Percentiles rank a stretch among this genome's conserved stretches.
Evolutionary conservation across 2,113 vertebrate species (phyloP).

Genomic region (Petrocephalus zakoni): DNA sequence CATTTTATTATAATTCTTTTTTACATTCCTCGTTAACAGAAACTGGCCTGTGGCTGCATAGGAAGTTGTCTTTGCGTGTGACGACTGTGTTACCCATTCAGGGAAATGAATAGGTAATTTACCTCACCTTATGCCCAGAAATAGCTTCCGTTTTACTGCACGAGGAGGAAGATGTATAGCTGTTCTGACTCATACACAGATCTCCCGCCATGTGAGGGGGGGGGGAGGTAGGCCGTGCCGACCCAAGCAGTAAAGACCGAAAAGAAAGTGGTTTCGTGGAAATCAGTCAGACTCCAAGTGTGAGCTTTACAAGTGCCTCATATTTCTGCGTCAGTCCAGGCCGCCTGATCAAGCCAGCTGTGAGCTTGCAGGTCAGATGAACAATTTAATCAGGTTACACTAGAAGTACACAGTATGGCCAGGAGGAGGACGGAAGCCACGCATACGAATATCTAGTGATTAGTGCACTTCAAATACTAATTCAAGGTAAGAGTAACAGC

Average conservation of each 20-base stretch:
- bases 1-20: background rate
- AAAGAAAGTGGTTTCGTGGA: background rate
- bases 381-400: background rate
- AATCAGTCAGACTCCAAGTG: background rate
- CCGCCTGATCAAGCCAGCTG: background rate
- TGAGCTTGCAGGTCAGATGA: background rate
- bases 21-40: background rate
- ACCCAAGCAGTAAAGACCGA: no score
- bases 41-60: background rate
- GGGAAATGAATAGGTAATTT: background rate
- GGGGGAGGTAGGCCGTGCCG: background rate
- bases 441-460: background rate
- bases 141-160: background rate
- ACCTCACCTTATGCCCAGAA: background rate
- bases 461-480: background rate
- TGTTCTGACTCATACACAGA: background rate
- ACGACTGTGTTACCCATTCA: background rate
- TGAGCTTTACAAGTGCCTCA: background rate
- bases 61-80: background rate
- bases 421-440: background rate
- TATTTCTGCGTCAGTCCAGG: background rate
- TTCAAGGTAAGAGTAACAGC: background rate
- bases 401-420: background rate
- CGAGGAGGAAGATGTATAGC: background rate
- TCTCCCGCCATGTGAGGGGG: background rate